Evolutionary conservation across 1,140 invertebrate species (phyloP).

Genomic region (Hylyphantes graminicola): DNA sequence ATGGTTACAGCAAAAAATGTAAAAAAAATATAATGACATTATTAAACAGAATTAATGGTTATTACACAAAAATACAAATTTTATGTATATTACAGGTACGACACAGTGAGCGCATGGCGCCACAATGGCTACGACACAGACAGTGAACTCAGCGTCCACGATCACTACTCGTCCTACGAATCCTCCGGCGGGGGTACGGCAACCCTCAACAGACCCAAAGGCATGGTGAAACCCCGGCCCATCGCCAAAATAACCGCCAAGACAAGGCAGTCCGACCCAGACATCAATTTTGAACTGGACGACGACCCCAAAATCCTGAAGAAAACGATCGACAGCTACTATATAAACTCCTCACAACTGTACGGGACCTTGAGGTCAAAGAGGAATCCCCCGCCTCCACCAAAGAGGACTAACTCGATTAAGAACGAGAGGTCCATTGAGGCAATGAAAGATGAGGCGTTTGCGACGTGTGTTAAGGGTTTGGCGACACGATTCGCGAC

Average conservation of each 20-base stretch:
- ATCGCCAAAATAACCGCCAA: conserved; percentile 79
- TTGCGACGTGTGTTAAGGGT: conserved; percentile 70
- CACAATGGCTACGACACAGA: conserved; percentile 79
- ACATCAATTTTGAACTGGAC: conserved; percentile 51
- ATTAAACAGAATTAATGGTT: too few species aligned
- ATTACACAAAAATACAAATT: too few species aligned
- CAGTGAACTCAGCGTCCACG: conserved; percentile 61
- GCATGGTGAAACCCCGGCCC: conserved; percentile 81
- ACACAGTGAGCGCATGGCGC: conserved; percentile 72
- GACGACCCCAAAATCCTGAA: conserved; percentile 52
- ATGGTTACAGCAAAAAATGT: too few species aligned
- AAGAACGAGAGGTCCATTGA: conserved; percentile 61
- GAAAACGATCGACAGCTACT: conserved; percentile 50
- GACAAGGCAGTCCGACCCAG: conserved; percentile 52
- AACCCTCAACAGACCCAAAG: conserved; percentile 83
- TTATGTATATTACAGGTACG: conserved; percentile 5
- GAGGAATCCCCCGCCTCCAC: conserved; percentile 85
- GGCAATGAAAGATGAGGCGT: conserved; percentile 65
- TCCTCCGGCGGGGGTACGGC: conserved; percentile 74
- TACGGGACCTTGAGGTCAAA: conserved; percentile 64
- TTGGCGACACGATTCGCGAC: conserved; percentile 68
- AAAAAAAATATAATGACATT: too few species aligned
- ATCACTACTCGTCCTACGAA: conserved; percentile 61
- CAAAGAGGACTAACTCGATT: conserved; percentile 76
- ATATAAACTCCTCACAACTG: conserved; percentile 61